Percentiles rank a stretch among this genome's conserved stretches.
phyloP scores from a whole-genome alignment of 92 coral and sea anemone genomes.

The Parazoanthus darwini region DNA sequence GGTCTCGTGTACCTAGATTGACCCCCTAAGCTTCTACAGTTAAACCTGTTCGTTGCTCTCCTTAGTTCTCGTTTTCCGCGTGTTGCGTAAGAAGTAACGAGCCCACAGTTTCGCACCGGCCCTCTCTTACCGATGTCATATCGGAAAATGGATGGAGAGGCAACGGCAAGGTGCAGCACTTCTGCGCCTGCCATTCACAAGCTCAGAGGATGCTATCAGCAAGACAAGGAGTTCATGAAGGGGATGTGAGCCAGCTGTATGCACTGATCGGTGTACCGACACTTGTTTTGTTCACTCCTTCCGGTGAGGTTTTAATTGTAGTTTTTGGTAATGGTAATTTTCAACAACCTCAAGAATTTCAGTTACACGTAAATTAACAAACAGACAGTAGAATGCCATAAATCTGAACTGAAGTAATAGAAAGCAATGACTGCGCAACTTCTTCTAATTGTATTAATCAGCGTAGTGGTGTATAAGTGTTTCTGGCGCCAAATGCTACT shows the following conservation, averaged over 20 bases:
- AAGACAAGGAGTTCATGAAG: slow-evolving; percentile 55
- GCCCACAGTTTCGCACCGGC: slow-evolving; percentile 64
- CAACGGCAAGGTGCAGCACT: slow-evolving; percentile 59
- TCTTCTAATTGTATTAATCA: too few species aligned
- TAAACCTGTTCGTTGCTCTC: too few species aligned
- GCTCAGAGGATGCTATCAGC: slow-evolving; percentile 56
- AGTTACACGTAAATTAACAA: too few species aligned
- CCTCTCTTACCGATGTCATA: slow-evolving; percentile 59
- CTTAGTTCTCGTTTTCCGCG: slow-evolving; percentile 66
- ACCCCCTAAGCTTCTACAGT: too few species aligned
- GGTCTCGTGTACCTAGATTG: too few species aligned
- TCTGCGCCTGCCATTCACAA: slow-evolving; percentile 85
- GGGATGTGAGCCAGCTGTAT: slow-evolving; percentile 71
- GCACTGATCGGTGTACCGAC: slow-evolving; percentile 93
- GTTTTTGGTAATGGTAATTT: too few species aligned
- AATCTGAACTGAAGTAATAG: too few species aligned
- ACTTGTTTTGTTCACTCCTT: slow-evolving; percentile 65
- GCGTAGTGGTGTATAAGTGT: too few species aligned
- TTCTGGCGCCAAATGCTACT: too few species aligned
- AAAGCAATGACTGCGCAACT: too few species aligned
- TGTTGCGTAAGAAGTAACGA: slow-evolving; percentile 92
- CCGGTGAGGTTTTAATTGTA: slow-evolving; percentile 53
- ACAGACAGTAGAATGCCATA: too few species aligned
- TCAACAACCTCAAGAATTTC: too few species aligned
- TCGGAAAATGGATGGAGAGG: slow-evolving; percentile 59